Conservation (phyloP, 2,888 invertebrate species). For the Lymantria monacha region DNA sequence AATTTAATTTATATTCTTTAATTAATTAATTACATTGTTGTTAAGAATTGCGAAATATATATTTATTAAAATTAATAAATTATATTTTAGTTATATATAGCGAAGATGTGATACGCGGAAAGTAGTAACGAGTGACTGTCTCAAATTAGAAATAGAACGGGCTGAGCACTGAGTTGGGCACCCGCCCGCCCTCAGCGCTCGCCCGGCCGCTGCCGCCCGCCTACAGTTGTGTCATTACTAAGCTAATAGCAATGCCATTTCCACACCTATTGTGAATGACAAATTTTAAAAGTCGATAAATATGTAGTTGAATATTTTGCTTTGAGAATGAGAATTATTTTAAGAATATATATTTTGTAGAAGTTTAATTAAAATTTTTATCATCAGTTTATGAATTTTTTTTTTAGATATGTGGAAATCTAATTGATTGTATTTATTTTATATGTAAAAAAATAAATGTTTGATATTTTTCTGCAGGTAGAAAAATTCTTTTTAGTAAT, state of each 20-base stretch:
- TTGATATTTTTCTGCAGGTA: too few relatives aligned
- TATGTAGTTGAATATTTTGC: too few relatives aligned
- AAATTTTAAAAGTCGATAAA: neutral
- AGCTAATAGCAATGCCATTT: conserved; percentile 26
- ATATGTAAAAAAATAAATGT: too few relatives aligned
- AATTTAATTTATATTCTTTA: neutral
- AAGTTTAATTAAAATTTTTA: too few relatives aligned
- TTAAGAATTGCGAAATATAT: conserved; percentile 17
- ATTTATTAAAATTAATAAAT: conserved; percentile 40
- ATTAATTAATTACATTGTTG: neutral
- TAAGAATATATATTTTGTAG: too few relatives aligned
- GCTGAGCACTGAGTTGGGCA: conserved; percentile 56
- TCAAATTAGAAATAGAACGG: conserved; percentile 81
- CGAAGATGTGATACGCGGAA: conserved; percentile 75
- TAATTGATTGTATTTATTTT: too few relatives aligned
- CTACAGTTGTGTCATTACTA: conserved; percentile 33
- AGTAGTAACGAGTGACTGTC: conserved; percentile 77
- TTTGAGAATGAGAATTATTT: too few relatives aligned
- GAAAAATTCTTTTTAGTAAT: too few relatives aligned
- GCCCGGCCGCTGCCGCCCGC: conserved; percentile 30
- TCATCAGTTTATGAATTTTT: too few relatives aligned
- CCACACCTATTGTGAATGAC: conserved; percentile 11
- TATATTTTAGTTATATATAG: conserved; percentile 60
- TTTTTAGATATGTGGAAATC: too few relatives aligned
- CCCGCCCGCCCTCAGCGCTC: conserved; percentile 42